Evolutionary conservation across 35 echinoderm and acorn worm genomes (phyloP).

Genomic region (Anneissia japonica): DNA sequence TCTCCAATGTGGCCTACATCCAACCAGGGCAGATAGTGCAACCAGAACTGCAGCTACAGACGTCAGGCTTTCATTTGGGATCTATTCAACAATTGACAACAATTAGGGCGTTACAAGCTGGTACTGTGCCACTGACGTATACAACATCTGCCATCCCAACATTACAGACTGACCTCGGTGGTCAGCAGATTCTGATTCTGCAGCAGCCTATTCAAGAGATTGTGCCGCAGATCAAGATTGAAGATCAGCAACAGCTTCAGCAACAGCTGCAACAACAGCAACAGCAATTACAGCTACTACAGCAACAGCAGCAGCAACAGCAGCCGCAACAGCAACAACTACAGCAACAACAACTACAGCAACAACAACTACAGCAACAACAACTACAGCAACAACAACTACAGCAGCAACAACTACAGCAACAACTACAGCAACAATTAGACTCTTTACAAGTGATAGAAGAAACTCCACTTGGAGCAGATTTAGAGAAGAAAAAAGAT

Average conservation of each 20-base stretch:
- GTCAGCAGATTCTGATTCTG: background rate
- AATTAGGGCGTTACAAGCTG: background rate
- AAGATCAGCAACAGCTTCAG: background rate
- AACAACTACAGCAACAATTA: background rate
- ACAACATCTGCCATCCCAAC: background rate
- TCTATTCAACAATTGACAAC: background rate
- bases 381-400: background rate
- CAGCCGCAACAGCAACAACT: background rate
- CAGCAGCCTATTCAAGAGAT: background rate
- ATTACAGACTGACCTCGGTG: background rate
- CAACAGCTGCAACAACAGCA: slow-evolving; percentile 4
- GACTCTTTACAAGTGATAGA: background rate
- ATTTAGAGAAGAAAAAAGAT: slow-evolving; percentile 49
- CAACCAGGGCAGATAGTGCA: background rate
- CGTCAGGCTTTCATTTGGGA: background rate
- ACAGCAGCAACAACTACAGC: slow-evolving; percentile 6
- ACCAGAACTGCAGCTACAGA: background rate
- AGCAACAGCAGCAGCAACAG: background rate
- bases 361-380: slow-evolving; percentile 8
- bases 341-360: slow-evolving; percentile 24
- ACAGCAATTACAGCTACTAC: slow-evolving; percentile 15
- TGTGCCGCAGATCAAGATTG: background rate
- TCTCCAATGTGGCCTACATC: background rate
- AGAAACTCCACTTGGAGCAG: slow-evolving; percentile 15
- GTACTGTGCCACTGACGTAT: background rate